phyloP scores from a whole-genome alignment of 2,797 vertebrate genomes.

The Nothura maculosa region DNA sequence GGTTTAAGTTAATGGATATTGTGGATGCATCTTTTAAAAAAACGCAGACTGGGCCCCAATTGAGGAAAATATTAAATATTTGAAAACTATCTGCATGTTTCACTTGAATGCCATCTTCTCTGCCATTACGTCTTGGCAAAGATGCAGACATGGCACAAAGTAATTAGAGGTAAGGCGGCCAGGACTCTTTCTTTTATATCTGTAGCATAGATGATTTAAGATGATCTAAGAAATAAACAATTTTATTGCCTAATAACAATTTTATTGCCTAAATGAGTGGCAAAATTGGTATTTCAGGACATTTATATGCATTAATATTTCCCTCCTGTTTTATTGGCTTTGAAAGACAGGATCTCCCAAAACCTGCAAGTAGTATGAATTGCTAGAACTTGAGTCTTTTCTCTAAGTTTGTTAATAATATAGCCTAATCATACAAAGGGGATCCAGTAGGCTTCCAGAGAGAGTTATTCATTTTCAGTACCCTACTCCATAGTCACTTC shows the following conservation, averaged over 20 bases:
- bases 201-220: neutral
- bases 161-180: neutral
- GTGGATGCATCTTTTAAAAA: neutral
- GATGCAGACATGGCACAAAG: neutral
- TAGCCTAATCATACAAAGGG: neutral
- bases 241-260: neutral
- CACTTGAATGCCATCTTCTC: neutral
- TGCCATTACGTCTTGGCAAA: neutral
- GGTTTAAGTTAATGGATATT: neutral
- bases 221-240: neutral
- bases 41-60: neutral
- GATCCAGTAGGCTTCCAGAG: neutral
- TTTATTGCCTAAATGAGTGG: neutral
- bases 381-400: neutral
- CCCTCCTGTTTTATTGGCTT: neutral
- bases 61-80: neutral
- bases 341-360: neutral
- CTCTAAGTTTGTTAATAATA: neutral
- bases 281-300: neutral
- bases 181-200: neutral
- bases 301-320: neutral
- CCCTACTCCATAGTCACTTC: neutral
- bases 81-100: neutral
- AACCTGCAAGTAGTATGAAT: neutral
- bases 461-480: neutral